Evolutionary conservation across 2,888 invertebrate genomes (phyloP), one percentile per base, ranked within the genome.

Genomic region (Eudasyphora cyanicolor): DNA sequence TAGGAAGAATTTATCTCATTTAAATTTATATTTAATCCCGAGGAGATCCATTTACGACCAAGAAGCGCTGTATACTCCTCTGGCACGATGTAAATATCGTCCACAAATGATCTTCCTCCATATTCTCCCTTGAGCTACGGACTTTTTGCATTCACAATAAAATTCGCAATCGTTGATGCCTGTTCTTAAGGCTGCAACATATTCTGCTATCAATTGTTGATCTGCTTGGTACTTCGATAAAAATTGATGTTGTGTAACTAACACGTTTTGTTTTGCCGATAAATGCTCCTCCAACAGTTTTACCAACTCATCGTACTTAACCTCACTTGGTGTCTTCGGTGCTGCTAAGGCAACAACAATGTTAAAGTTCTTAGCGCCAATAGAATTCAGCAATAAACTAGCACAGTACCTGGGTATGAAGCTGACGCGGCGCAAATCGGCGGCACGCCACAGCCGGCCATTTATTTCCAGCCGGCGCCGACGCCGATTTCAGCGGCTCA

Each of bases 71-170:
- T 21, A 21, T 21, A 51, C 51, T 51, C 21, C 51, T 51, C 17
- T 21, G 62, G 29, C 17, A 84, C 79, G 57, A 84, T 76, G 42
- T 69, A 84, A 5, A 79, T 70, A 73, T 82, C 82, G 19, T 84
- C 82, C 14, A 19, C 70, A 10, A 84, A 62, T 49, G 45, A 54
- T n/a, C 1, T 60, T 27, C 70, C 75, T 60, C 71, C 17, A 38
- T 81, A 74, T 24, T 74, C 45, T 10, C 57, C 76, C 6, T 75
- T 32, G 3, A 79, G n/a, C 84, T 45, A 57, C 6, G n/a, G n/a
- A 45, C 57, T 21, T 74, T 84, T 82, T 12, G 79, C 82, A 82
- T 82, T n/a, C 84, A 0, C n/a, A n/a, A n/a, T n/a, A n/a, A n/a
- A n/a, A n/a, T 27, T 80, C 77, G 10, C 70, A 42, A 38, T 80